phyloP scores from a whole-genome alignment of 2,113 vertebrate genomes.

The Theristicus caerulescens region DNA sequence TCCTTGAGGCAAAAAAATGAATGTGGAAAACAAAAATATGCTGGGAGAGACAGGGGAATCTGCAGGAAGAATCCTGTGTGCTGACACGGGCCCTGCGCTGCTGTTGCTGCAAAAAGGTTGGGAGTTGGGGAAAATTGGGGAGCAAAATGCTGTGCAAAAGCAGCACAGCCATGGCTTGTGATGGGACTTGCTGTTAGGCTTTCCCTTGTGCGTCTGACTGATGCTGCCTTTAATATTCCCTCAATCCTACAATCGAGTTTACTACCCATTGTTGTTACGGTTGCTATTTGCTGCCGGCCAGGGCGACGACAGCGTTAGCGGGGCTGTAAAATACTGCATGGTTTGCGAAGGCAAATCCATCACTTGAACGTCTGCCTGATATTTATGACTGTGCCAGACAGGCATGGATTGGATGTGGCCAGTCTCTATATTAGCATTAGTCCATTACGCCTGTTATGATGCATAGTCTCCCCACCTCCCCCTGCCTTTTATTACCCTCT shows the following conservation, averaged over 20 bases:
- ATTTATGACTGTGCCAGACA: conserved; percentile 39
- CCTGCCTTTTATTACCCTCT: conserved; percentile 25
- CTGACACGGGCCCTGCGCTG: background rate
- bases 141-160: fast-evolving
- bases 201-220: fast-evolving
- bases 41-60: background rate
- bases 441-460: conserved; percentile 27
- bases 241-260: background rate
- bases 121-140: background rate
- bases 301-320: background rate
- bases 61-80: fast-evolving
- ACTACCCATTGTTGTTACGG: background rate
- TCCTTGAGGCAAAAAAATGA: background rate
- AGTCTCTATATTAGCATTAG: conserved; percentile 41
- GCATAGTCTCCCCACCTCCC: background rate
- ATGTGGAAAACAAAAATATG: background rate
- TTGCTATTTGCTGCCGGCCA: background rate
- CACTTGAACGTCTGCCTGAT: conserved; percentile 2
- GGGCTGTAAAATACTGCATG: background rate
- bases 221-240: background rate
- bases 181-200: background rate
- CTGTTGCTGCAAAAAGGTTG: background rate
- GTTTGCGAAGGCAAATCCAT: conserved; percentile 8
- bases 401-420: conserved; percentile 34
- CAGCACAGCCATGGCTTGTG: fast-evolving